Base-by-base conservation (phyloP, 1,140 invertebrate genomes). In the Hermetia illucens region DNA sequence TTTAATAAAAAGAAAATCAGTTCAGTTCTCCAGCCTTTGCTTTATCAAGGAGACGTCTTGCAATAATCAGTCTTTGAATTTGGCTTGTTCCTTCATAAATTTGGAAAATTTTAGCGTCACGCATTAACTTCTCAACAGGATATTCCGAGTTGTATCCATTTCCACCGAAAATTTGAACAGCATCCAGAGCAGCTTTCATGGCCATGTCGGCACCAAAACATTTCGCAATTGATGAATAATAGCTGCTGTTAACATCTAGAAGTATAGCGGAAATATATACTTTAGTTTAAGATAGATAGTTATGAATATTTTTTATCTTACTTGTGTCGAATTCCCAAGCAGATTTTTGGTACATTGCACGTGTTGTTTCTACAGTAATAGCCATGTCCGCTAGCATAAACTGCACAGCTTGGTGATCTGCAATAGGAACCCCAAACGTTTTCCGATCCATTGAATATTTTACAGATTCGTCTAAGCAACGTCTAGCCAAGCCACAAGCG, bases 101-200 rank as follows among this genome's bases (percentile, higher is more conserved):
- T 65, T 96, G 91, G 63, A 83, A 97, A 51, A 98, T 98, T 66
- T 98, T 98, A 6, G 94, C 93, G 69, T 98, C 95, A 43, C 94
- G 71, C 91, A 98, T 97, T n/a, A 98, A 68, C 61, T 98, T 98
- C 59, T 98, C 95, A 0, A 95, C 94, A 1, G 95, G 94, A 66
- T 98, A 98, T 41, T 98, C 94, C 30, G 71, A 77, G 62, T 98
- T 98, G 65, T 94, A 98, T n/a, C 94, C 93, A 62, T 89, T 90
- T 27, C 94, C 94, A 36, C 94, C 94, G 64, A 96, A 97, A 34
- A 97, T 75, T 72, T 93, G 81, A 1, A 98, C 93, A 39, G 93
- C 92, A 66, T 98, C 91, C n/a, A 88, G 69, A 10, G 94, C 93
- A 52, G 79, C 77, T 64, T 93, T 92, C 57, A 97, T 98, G 12